Evolutionary conservation across 2,113 vertebrate species (phyloP), one percentile per base, ranked within the genome.

Genomic region (Bucco capensis): DNA sequence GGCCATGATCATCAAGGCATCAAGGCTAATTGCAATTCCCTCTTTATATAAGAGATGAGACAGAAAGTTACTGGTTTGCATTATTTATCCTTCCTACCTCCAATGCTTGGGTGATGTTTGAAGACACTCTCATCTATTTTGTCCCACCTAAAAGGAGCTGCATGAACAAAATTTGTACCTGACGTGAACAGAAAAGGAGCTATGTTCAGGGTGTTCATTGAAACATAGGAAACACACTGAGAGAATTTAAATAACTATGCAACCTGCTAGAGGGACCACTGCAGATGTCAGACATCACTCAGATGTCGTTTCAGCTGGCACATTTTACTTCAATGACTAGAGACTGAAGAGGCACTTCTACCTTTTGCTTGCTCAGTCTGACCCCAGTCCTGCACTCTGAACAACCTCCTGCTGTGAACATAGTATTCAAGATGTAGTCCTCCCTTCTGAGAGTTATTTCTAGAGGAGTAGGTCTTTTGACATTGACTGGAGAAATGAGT

Each of bases 221-320:
- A 88, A 70, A 85, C 56, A 86, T 17, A 23, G 70, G 44, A 16
- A 84, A 54, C 50, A 47, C 57, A 25, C 25, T 50, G 27, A 70
- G 44, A 71, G 35, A 57, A 61, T 65, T 73, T 11, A 14, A 54
- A 22, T 10, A 79, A 31, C n/a, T 15, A 19, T 6, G 6, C 35
- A 57, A 9, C 35, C 27, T 62, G 64, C 72, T 78, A 70, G 47
- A 66, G 69, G 19, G 25, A 37, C 19, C 64, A 17, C 33, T 51
- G 82, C 47, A 56, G 44, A 9, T 4, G 7, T 62, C 78, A 72
- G 44, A 3, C 17, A 12, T 38, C 50, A 42, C 75, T 37, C 11
- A 7, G 74, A 19, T 3, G 1, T 4, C 0, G 0, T 30, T 61
- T 61, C 46, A 44, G 57, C 23, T 33, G 33, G 10, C 16, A 16